Evolutionary conservation across 2,113 vertebrate species (phyloP).

Genomic region (Grantiella picta): DNA sequence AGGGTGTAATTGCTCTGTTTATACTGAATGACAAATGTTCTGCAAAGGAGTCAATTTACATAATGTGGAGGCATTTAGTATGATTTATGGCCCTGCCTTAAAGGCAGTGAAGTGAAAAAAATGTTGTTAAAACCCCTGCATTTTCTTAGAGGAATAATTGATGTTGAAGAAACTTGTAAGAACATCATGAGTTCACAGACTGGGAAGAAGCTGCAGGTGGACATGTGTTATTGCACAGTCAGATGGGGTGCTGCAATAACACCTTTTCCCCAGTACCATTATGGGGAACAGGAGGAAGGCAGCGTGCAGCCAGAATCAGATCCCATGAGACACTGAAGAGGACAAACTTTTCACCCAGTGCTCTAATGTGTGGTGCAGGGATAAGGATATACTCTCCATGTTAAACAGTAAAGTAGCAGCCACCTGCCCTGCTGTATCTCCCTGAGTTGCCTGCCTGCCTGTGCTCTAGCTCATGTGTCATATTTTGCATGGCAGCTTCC

Average conservation of each 20-base stretch:
- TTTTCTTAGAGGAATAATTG: constrained; percentile 4
- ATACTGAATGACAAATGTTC: constrained; percentile 25
- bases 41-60: constrained; percentile 26
- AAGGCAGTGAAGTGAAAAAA: neutral
- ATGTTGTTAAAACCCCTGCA: neutral
- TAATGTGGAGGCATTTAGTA: constrained; percentile 18
- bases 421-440: neutral
- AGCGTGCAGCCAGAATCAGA: neutral
- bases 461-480: neutral
- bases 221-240: neutral
- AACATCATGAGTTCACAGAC: neutral
- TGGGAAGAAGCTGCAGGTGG: neutral
- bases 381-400: neutral
- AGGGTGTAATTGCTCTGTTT: constrained; percentile 11
- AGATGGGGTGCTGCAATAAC: neutral
- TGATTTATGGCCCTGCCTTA: constrained; percentile 38
- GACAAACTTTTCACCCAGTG: neutral
- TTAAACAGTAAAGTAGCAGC: neutral
- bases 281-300: neutral
- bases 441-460: rapidly evolving
- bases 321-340: neutral
- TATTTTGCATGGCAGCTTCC: neutral
- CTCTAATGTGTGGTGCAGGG: neutral
- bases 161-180: neutral
- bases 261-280: neutral